Evolutionary conservation across 2,888 invertebrate species (phyloP).

Genomic region (Mesorhabditis belari): DNA sequence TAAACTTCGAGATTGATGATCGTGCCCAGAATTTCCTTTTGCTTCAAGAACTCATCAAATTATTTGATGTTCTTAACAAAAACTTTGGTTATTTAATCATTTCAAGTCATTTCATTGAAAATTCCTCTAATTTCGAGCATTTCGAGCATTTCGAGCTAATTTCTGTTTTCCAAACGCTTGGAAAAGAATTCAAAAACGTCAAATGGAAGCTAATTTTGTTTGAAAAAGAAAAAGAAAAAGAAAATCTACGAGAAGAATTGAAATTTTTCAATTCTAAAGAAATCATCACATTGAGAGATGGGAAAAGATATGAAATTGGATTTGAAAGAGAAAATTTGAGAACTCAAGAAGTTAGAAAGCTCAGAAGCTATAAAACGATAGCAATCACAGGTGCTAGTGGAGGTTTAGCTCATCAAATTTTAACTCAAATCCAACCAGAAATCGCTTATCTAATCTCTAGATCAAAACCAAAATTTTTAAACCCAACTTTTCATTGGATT

Average conservation of each 20-base stretch:
- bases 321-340: no score
- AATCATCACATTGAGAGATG: background rate
- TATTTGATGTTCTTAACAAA: no score
- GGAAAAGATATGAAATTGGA: no score
- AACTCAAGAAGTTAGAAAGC: no score
- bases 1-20: no score
- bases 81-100: no score
- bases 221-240: background rate
- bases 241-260: background rate
- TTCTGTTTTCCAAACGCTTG: background rate
- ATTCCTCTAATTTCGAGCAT: slow-evolving; percentile 8
- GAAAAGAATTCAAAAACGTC: background rate
- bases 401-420: slow-evolving; percentile 31
- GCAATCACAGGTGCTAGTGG: slow-evolving; percentile 38
- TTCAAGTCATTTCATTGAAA: no score
- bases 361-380: slow-evolving; percentile 2
- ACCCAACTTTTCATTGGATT: background rate
- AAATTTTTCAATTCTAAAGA: no score
- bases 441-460: slow-evolving; percentile 8
- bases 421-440: slow-evolving; percentile 11
- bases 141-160: background rate
- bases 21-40: no score
- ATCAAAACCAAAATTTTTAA: background rate
- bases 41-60: no score
- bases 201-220: background rate